These are phyloP conservation scores for Eudasyphora cyanicolor DNA, from an alignment of 2,888 invertebrate genomes.

Conservation along the genomic window DNA sequence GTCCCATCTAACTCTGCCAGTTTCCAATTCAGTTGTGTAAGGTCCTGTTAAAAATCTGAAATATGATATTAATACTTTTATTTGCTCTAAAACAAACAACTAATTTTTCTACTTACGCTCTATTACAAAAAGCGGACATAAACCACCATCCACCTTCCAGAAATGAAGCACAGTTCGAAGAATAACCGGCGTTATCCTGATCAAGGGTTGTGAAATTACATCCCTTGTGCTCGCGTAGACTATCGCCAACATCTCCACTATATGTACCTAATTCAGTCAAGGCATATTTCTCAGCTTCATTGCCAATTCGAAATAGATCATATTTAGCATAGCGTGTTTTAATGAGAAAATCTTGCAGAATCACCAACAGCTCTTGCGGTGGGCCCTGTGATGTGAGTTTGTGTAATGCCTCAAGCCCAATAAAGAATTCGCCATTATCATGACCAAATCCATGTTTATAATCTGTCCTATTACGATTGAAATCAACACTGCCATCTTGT, in stretches of 20 bases:
- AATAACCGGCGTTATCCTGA: too few relatives aligned
- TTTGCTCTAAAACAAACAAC: too few relatives aligned
- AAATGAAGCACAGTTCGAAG: too few relatives aligned
- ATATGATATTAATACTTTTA: too few relatives aligned
- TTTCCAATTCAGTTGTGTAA: too few relatives aligned
- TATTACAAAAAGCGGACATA: too few relatives aligned
- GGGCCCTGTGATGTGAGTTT: neutral
- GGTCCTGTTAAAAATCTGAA: too few relatives aligned
- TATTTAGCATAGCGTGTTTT: constrained; percentile 83
- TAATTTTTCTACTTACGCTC: too few relatives aligned
- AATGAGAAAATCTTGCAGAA: constrained; percentile 68
- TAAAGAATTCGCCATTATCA: neutral
- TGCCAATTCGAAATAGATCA: constrained; percentile 84
- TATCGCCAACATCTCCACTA: constrained; percentile 84
- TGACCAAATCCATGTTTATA: neutral
- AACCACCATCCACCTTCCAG: too few relatives aligned
- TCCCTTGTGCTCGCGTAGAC: too few relatives aligned
- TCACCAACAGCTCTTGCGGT: neutral
- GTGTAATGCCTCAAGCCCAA: neutral
- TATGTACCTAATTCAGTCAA: constrained; percentile 84
- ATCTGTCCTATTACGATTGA: neutral
- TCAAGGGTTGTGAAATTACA: too few relatives aligned
- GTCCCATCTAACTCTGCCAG: too few relatives aligned
- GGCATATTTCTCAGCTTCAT: constrained; percentile 84
- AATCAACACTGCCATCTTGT: neutral